Base-by-base conservation (phyloP, 2,113 vertebrate species). In the Nestor notabilis region DNA sequence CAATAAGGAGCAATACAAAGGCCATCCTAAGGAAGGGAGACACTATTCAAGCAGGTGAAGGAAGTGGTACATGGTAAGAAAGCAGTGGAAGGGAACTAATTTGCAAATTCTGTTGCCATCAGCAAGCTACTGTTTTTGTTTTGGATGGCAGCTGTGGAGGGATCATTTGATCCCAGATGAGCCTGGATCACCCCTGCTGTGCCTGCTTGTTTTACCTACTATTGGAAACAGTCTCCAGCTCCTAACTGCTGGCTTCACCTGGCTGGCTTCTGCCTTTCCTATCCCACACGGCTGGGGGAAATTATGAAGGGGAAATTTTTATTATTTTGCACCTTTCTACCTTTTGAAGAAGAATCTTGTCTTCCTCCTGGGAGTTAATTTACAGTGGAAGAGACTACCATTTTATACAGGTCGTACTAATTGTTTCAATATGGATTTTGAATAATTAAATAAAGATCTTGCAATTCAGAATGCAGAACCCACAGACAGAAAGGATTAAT, bases 361-460 rank as follows among this genome's bases (percentile, higher is more conserved):
- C 72, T 84, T 76, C 31, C 9, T 44, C 5, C 21, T 2, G 1
- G n/a, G 8, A 81, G 18, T 64, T 25, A 68, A 29, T 78, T 75
- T 88, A 23, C 43, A 27, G 43, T 46, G 53, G 37, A 74, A 91
- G 23, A 71, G 18, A 37, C 60, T 66, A 37, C 5, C 5, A n/a
- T 64, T 78, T 79, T 47, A 49, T 64, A 27, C 3, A 70, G 23
- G 49, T 47, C 9, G 49, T 17, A 7, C 49, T 71, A 78, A 41
- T 41, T 89, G 46, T 28, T 89, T 87, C 63, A 41, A 49, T 71
- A 39, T 23, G 44, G 7, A 37, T 82, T 83, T 80, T 61, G 46
- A 77, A 74, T 56, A 88, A 80, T 53, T 79, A 71, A 87, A 78
- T 50, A 83, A 81, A 94, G 49, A 53, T 44, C 66, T 94, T 76